Evolutionary conservation across 2,113 vertebrate species (phyloP), one percentile per base, ranked within the genome.

Genomic region (Falco punctatus): DNA sequence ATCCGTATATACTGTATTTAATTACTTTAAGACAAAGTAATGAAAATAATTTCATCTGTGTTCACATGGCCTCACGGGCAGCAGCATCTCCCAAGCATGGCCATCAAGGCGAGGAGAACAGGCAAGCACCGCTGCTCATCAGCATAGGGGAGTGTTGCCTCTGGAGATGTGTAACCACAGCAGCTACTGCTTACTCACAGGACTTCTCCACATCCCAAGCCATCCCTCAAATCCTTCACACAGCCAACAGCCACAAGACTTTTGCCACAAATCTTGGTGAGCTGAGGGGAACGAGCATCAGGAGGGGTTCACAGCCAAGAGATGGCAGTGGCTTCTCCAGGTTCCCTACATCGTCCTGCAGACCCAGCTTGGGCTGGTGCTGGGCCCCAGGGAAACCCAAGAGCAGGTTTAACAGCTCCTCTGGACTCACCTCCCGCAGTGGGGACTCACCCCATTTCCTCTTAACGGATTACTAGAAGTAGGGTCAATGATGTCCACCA

Each of bases 1-100:
- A 96, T 96, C 81, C 12, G 35, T 89, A 95, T 74, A 93, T 88
- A 92, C 91, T 33, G 82, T 32, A 79, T 94, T 96, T 97, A 97
- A 98, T 97, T 94, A 95, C 92, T 94, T 52, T 18, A 44, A 38
- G 95, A 96, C 84, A 33, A 48, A 80, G 94, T 16, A 87, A 94
- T 12, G 20, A 86, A 91, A 97, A 97, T 88, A 90, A 90, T 83
- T 86, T 86, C 87, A 70, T 13, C 74, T 65, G 65, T 3, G 35
- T 16, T 90, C 46, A 0, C 19, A 3, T 0, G 65, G 94, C 30
- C 78, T 52, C 85, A 6, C 0, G 9, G 80, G 27, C 86, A 69
- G 19, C 52, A 5, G 27, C n/a, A 70, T 24, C 69, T 81, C 77
- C 64, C 35, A 17, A 57, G 42, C 44, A 4, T 0, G 72, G 92